phyloP scores from a whole-genome alignment of 2,113 vertebrate genomes.

The Charadrius vociferus region DNA sequence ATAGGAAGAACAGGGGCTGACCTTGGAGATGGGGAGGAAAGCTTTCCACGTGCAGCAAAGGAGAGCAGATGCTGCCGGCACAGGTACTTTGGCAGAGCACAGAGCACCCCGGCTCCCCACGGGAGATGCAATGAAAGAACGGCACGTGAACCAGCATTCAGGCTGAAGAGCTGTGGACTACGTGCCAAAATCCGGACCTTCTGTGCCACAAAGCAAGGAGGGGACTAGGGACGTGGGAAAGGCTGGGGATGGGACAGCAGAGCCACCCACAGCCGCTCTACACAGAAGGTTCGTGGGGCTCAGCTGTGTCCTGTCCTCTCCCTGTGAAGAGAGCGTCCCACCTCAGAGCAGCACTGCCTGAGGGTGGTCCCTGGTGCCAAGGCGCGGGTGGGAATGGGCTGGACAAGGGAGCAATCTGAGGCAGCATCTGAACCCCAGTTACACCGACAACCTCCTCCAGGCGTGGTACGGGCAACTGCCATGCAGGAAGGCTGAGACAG shows the following conservation, averaged over 20 bases:
- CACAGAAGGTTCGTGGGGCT: rapidly evolving
- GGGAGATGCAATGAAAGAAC: rapidly evolving
- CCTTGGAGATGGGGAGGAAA: neutral
- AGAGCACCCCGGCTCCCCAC: rapidly evolving
- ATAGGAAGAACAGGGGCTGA: neutral
- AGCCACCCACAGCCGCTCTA: rapidly evolving
- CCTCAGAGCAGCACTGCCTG: neutral
- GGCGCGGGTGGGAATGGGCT: neutral
- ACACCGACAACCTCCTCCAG: neutral
- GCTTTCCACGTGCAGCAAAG: neutral
- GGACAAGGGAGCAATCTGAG: neutral
- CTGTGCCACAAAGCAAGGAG: neutral
- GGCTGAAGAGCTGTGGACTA: neutral
- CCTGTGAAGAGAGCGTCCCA: rapidly evolving
- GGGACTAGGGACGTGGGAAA: neutral
- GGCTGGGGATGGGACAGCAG: neutral
- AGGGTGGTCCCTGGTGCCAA: neutral
- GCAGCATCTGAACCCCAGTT: neutral
- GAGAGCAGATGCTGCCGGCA: neutral
- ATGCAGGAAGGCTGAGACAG: neutral
- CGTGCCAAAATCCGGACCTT: neutral
- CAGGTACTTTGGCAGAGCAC: neutral
- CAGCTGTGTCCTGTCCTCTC: neutral
- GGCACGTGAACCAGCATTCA: neutral
- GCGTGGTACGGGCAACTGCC: neutral